Base-by-base conservation (phyloP, 2,113 vertebrate species). In the Rhabdomys dilectus region DNA sequence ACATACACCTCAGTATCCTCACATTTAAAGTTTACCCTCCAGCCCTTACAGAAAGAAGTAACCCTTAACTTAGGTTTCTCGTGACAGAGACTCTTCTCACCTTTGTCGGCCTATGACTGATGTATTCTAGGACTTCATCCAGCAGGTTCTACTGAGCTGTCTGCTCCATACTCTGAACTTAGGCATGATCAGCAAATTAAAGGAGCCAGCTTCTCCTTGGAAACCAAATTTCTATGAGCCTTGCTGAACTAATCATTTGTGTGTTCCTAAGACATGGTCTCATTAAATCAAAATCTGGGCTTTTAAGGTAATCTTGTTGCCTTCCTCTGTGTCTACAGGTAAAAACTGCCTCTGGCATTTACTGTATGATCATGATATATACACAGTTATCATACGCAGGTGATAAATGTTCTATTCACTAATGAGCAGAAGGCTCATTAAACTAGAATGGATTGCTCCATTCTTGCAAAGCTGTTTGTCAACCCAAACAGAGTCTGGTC, bases 321-420 rank as follows among this genome's bases (percentile, higher is more conserved):
- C 48, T 86, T 70, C 26, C 9, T 56, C 42, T n/a, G 31, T 15
- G 60, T 70, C 56, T 77, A 34, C 16, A 51, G 85, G n/a, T 16
- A 7, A 11, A n/a, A 11, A 15, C 19, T 19, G 0, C 1, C 17
- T 45, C 13, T 53, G 3, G 31, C 0, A 1, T n/a, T 87, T 66
- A 34, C 24, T 62, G 36, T 1, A 9, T 34, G 29, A 62, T 3
- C 36, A 53, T 11, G 29, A 48, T 34, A 15, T 19, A 11, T 42
- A 3, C 12, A 0, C 42, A 3, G 53, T 31, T 22, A 19, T 88
- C 39, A 4, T 12, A 15, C 36, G 22, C 16, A 10, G 72, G 15
- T 29, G 42, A 31, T 51, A 7, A 16, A 58, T 3, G 1, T 34
- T 31, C 60, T 53, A 24, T 88, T 42, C 6, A 4, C 0, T 31